Conservation (phyloP, 1,140 invertebrate genomes). For the Heliothis virescens region DNA sequence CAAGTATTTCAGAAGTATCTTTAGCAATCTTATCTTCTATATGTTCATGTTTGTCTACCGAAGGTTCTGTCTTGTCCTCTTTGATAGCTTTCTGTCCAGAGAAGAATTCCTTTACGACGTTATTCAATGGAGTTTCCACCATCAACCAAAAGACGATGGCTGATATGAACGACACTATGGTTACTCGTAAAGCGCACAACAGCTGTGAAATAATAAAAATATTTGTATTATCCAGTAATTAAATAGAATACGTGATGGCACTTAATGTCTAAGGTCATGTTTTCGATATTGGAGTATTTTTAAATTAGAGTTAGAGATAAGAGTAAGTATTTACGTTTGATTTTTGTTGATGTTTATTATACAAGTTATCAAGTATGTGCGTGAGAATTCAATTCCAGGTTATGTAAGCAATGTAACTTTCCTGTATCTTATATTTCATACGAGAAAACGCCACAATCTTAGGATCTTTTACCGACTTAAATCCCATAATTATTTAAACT, state of each 20-base stretch:
- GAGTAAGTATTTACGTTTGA: too few relatives aligned
- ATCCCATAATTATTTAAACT: too few relatives aligned
- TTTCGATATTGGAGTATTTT: too few relatives aligned
- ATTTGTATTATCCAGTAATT: background rate
- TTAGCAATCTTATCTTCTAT: background rate
- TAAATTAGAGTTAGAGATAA: too few relatives aligned
- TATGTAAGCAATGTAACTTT: too few relatives aligned
- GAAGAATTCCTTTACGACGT: background rate
- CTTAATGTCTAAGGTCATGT: background rate
- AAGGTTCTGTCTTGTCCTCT: background rate
- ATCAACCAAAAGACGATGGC: background rate
- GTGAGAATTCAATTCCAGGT: too few relatives aligned
- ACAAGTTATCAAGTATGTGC: too few relatives aligned
- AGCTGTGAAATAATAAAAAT: background rate
- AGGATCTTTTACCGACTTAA: too few relatives aligned
- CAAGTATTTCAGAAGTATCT: background rate
- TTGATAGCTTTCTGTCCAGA: background rate
- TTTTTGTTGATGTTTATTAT: too few relatives aligned
- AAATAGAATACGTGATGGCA: background rate
- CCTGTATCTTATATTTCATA: too few relatives aligned
- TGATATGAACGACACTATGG: background rate
- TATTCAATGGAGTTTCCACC: background rate
- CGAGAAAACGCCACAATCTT: too few relatives aligned
- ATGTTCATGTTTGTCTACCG: background rate
- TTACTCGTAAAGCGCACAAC: background rate